Conservation (phyloP, 2,888 invertebrate species). For the Strigamia transsilvanica region DNA sequence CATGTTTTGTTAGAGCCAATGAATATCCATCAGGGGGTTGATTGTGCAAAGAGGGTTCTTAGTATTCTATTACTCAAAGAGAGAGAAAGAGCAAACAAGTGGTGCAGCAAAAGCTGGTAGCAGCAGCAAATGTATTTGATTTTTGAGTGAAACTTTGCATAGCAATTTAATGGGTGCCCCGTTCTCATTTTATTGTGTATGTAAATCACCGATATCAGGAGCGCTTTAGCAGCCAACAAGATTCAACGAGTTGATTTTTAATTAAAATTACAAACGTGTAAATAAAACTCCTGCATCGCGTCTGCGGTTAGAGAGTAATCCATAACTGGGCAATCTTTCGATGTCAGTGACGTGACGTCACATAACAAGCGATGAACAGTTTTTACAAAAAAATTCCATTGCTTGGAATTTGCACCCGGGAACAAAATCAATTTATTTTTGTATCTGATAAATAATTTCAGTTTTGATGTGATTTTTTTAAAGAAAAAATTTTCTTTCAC, state of each 20-base stretch:
- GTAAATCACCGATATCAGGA: constrained; percentile 47
- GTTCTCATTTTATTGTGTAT: constrained; percentile 49
- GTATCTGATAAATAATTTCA: too few relatives aligned
- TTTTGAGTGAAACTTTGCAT: constrained; percentile 49
- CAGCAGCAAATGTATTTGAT: constrained; percentile 49
- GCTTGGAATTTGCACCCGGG: too few relatives aligned
- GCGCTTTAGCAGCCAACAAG: constrained; percentile 40
- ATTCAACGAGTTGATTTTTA: constrained; percentile 47
- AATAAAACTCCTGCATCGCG: constrained; percentile 8
- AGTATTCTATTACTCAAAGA: constrained; percentile 44
- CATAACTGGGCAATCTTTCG: constrained; percentile 12
- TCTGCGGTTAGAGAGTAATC: constrained; percentile 21
- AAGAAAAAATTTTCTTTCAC: background rate
- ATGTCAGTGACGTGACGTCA: background rate
- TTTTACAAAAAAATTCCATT: too few relatives aligned
- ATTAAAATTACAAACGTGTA: constrained; percentile 48
- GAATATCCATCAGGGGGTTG: constrained; percentile 46
- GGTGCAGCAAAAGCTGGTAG: constrained; percentile 48
- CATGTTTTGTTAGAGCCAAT: constrained; percentile 49
- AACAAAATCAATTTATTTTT: too few relatives aligned
- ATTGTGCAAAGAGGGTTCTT: constrained; percentile 49
- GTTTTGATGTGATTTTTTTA: too few relatives aligned
- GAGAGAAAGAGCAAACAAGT: constrained; percentile 48
- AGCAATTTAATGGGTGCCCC: constrained; percentile 44
- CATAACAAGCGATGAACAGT: too few relatives aligned